Conservation (phyloP, 1,140 invertebrate species). For the Pseudachorutes palmiensis region DNA sequence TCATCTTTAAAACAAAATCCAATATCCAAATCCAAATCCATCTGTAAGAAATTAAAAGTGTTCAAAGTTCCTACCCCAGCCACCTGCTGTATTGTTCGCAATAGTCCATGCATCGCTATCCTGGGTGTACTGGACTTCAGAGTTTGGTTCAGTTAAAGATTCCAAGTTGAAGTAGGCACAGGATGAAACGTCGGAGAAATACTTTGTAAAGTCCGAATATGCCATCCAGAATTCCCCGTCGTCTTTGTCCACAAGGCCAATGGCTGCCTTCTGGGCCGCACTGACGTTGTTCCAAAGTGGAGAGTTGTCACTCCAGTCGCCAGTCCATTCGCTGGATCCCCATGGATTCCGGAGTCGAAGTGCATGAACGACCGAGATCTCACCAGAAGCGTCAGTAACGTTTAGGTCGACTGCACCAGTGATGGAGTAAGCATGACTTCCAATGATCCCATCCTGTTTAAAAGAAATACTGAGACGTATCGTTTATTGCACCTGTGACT, state of each 20-base stretch:
- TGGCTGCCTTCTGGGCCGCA: constrained; percentile 58
- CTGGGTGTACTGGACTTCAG: neutral
- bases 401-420: neutral
- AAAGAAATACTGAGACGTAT: neutral
- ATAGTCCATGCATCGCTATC: neutral
- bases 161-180: constrained; percentile 2
- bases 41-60: no score
- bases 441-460: neutral
- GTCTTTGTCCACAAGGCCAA: constrained; percentile 63
- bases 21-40: no score
- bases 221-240: constrained; percentile 97
- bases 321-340: constrained; percentile 95
- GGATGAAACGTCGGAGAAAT: constrained; percentile 36
- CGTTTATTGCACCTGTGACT: neutral
- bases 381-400: neutral
- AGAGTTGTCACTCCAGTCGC: constrained; percentile 87
- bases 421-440: neutral
- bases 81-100: neutral
- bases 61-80: neutral
- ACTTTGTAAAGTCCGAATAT: constrained; percentile 83
- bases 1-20: no score
- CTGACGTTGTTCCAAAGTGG: constrained; percentile 62
- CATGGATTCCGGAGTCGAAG: constrained; percentile 91
- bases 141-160: constrained; percentile 1
- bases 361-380: neutral